phyloP scores from a whole-genome alignment of 2,113 vertebrate genomes.

The Myiopsitta monachus region DNA sequence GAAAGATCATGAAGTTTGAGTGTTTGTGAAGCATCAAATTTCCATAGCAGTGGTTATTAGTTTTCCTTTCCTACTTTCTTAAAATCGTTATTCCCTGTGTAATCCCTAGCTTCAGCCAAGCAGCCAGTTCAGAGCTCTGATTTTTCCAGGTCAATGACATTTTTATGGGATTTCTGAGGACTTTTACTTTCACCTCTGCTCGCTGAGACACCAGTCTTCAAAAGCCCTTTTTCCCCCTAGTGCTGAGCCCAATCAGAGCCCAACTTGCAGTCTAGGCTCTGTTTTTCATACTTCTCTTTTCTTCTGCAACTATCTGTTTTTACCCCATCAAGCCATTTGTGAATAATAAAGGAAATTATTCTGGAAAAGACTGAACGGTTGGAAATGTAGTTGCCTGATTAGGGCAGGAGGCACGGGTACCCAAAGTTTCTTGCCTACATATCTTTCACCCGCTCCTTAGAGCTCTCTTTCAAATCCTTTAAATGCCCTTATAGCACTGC shows the following conservation, averaged over 20 bases:
- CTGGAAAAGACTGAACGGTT: not conserved
- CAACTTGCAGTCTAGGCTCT: not conserved
- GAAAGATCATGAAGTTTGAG: not conserved
- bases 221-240: not conserved
- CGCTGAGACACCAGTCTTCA: not conserved
- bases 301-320: not conserved
- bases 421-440: not conserved
- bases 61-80: not conserved
- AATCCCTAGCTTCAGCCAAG: not conserved
- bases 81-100: not conserved
- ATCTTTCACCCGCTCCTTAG: not conserved
- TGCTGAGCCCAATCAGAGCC: not conserved
- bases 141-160: not conserved
- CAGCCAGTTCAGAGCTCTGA: not conserved
- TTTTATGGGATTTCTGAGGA: not conserved
- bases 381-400: not conserved
- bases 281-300: not conserved
- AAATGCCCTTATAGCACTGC: not conserved
- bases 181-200: not conserved
- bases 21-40: not conserved
- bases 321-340: not conserved
- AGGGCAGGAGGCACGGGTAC: not conserved
- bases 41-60: not conserved
- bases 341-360: not conserved
- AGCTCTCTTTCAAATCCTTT: not conserved